Conservation (phyloP, 2,888 invertebrate genomes). For the Hymenopus coronatus region DNA sequence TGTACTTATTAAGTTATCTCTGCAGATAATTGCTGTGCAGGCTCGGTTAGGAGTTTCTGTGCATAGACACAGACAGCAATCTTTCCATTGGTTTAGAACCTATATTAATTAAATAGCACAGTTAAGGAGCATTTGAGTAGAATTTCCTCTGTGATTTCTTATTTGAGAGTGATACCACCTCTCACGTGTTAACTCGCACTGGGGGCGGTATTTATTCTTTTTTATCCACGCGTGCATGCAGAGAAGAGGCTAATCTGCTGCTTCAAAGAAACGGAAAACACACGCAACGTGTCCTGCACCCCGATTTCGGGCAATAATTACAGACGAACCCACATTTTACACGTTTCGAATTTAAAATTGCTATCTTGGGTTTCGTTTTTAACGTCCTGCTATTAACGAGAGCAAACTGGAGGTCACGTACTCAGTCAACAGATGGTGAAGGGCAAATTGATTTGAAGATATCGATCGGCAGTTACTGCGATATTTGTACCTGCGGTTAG, state of each 20-base stretch:
- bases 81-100: background rate
- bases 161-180: background rate
- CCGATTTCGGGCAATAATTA: background rate
- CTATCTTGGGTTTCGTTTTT: background rate
- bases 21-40: background rate
- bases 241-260: no score
- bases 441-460: background rate
- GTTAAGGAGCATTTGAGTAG: background rate
- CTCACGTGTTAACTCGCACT: background rate
- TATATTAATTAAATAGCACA: background rate
- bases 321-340: background rate
- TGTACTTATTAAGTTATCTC: background rate
- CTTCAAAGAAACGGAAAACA: background rate
- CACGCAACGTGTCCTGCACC: background rate
- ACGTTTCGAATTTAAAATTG: background rate
- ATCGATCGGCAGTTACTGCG: background rate
- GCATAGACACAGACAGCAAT: background rate
- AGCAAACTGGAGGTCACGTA: background rate
- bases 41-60: background rate
- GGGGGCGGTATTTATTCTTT: background rate
- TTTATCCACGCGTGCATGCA: background rate
- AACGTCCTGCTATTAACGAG: background rate
- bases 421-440: background rate
- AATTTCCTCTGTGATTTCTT: background rate
- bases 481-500: background rate